These are phyloP conservation scores for Albula glossodonta DNA, from an alignment of 2,113 vertebrate species.

Conservation along the genomic window DNA sequence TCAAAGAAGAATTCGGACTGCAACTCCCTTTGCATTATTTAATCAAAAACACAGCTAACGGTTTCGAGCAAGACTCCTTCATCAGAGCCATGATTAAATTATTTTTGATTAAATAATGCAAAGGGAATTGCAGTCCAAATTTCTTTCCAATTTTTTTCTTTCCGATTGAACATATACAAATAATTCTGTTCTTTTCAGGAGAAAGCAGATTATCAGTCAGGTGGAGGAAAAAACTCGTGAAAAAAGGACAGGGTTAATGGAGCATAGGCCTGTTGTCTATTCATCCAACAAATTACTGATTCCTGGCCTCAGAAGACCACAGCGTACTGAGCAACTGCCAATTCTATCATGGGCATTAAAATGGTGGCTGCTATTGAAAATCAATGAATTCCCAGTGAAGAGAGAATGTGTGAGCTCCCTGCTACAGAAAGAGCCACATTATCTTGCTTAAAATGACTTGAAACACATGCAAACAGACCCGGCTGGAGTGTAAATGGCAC, in stretches of 20 bases:
- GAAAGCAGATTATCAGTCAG: too few species aligned
- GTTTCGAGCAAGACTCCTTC: too few species aligned
- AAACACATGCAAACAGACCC: background rate
- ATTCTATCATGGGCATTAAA: background rate
- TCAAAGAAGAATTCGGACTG: too few species aligned
- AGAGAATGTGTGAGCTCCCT: background rate
- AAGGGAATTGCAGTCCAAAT: too few species aligned
- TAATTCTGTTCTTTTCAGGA: too few species aligned
- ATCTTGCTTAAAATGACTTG: slow-evolving; percentile 20
- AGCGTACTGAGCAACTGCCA: background rate
- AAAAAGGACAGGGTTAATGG: background rate
- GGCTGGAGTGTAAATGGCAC: slow-evolving; percentile 29
- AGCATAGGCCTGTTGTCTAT: background rate
- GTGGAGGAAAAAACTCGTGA: too few species aligned
- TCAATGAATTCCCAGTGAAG: slow-evolving; percentile 17
- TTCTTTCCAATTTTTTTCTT: too few species aligned
- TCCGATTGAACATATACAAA: too few species aligned
- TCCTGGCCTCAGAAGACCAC: background rate
- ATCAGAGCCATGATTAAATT: too few species aligned
- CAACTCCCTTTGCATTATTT: too few species aligned
- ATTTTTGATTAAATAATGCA: too few species aligned
- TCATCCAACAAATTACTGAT: background rate
- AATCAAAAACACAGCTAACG: too few species aligned
- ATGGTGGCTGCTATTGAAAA: background rate
- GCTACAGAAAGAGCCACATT: slow-evolving; percentile 5